Base-by-base conservation (phyloP, 1,140 invertebrate genomes). In the Arctopsyche grandis region DNA sequence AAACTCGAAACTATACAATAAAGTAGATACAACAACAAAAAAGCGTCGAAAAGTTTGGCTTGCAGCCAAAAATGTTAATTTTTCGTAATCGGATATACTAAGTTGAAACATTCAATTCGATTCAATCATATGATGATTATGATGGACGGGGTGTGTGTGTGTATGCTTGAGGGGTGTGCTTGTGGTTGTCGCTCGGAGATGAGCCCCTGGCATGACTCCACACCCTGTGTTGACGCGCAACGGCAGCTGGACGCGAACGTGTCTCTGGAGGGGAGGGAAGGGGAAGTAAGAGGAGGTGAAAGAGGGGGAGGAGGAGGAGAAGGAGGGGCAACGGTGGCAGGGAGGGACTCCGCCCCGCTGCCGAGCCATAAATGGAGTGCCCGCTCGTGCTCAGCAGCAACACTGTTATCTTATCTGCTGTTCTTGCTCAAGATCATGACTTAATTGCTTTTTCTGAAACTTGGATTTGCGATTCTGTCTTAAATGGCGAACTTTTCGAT, bases 321-420 rank as follows among this genome's bases (percentile, higher is more conserved):
- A 22, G 14, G 58, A 22, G 63, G 63, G 10, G 22, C 21, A 24
- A 9, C 7, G 63, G 63, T 21, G 21, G 63, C 21, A 12, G 63
- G 19, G 63, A 5, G 58, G 16, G 58, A 60, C 58, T 60, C 58
- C 63, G 63, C 63, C 63, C 48, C 48, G 16, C 16, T 22, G 63
- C 63, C 63, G 63, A 66, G 10, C 63, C 63, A 66, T 66, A 66
- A 66, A 66, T 66, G 63, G 63, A 66, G 22, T 66, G 63, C 63
- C 9, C 3, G 22, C 63, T 24, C 63, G 63, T 66, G 63, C 58
- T 21, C 16, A 14, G 5, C 9, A 19, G 24, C n/a, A 14, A 60
- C 52, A 9, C 5, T 7, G 5, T 7, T 46, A 7, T 12, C 5
- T 12, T 16, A 58, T 16, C 52, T 9, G 52, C 52, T 9, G 5